These are phyloP conservation scores for Gymnobelideus leadbeateri DNA, from an alignment of 2,113 vertebrate species.

Conservation along the genomic window DNA sequence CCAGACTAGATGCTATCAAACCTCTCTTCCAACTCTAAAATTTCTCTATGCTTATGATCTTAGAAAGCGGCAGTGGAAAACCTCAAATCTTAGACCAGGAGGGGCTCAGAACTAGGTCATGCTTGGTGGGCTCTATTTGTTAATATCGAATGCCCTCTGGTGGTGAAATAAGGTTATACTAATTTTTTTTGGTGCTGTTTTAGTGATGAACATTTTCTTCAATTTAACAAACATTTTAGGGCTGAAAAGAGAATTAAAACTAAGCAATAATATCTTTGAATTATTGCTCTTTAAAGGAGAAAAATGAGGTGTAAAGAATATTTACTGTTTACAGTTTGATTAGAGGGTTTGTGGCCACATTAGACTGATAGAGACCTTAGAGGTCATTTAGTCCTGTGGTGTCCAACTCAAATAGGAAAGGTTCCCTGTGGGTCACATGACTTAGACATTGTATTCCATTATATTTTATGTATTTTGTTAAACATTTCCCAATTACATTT, in stretches of 20 bases:
- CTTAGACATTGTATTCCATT: not conserved
- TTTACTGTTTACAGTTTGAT: not conserved
- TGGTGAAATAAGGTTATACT: constrained; percentile 52
- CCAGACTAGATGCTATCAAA: not conserved
- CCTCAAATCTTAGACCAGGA: constrained; percentile 4
- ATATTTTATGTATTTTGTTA: not conserved
- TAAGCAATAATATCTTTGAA: not conserved
- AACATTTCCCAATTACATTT: not conserved
- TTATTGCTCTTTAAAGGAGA: not conserved
- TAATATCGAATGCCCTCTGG: constrained; percentile 75
- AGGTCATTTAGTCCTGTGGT: not conserved
- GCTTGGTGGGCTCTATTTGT: constrained; percentile 34
- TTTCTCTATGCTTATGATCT: not conserved
- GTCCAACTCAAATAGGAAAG: not conserved
- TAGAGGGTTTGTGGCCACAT: not conserved
- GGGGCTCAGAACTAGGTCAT: not conserved
- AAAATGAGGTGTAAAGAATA: not conserved
- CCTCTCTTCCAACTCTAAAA: not conserved
- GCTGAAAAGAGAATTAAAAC: not conserved
- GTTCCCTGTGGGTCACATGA: not conserved
- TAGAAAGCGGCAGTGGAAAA: not conserved
- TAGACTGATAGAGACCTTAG: not conserved
- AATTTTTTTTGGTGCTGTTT: constrained; percentile 30
- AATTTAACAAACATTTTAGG: not conserved
- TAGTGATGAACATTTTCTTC: constrained; percentile 33